Percentiles rank a stretch among this genome's conserved stretches.
Conservation (phyloP, 2,113 vertebrate species). For the Proterorhinus semilunaris region DNA sequence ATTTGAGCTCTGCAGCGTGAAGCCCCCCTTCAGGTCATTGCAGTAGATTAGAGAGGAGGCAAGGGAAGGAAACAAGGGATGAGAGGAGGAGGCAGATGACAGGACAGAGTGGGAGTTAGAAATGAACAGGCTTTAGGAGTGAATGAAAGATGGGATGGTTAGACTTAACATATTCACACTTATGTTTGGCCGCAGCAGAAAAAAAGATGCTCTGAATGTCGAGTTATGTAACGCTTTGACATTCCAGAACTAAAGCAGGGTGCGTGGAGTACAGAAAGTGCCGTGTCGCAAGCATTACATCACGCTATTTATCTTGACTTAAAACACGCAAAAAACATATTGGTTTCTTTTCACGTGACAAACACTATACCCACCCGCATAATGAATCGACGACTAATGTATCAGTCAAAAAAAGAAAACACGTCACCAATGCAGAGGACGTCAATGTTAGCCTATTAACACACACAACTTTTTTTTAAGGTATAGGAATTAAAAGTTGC, state of each 20-base stretch:
- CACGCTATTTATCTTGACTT: too few relatives aligned
- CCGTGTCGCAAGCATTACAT: background rate
- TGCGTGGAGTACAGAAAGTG: conserved; percentile 1
- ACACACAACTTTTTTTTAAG: too few relatives aligned
- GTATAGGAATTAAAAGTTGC: too few relatives aligned
- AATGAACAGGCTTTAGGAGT: conserved; percentile 34
- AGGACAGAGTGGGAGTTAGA: conserved; percentile 28
- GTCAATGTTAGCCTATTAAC: too few relatives aligned
- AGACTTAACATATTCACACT: conserved; percentile 21
- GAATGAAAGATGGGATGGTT: conserved; percentile 44
- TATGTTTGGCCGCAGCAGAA: conserved; percentile 30
- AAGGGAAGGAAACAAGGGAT: conserved; percentile 42
- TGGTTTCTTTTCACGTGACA: too few relatives aligned
- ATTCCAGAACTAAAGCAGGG: conserved; percentile 3
- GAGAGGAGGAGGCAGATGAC: conserved; percentile 35
- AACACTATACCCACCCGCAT: too few relatives aligned
- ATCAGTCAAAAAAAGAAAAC: too few relatives aligned
- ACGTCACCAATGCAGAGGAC: too few relatives aligned
- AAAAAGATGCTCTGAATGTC: conserved; percentile 28
- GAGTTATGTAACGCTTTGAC: conserved; percentile 26
- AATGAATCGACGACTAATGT: too few relatives aligned
- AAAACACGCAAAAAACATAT: too few relatives aligned
- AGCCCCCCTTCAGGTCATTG: conserved; percentile 71
- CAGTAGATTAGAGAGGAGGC: conserved; percentile 58
- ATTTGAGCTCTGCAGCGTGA: conserved; percentile 71